Evolutionary conservation across 2,888 invertebrate genomes (phyloP), one percentile per base, ranked within the genome.

Genomic region (Eupithecia centaureata): DNA sequence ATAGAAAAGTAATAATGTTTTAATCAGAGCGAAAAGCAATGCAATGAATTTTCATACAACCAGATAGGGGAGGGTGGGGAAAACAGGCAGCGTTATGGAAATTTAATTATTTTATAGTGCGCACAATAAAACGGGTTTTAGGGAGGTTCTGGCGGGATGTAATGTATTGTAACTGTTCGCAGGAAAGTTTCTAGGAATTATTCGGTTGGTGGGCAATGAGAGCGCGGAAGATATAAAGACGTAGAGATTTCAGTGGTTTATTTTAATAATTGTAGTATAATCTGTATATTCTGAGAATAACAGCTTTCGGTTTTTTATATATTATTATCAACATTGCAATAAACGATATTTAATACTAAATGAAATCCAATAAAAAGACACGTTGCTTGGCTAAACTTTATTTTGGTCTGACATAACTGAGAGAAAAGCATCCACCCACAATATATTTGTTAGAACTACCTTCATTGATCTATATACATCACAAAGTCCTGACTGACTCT

Each of bases 61-160:
- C 60, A 18, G 71, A 65, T 71, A 61, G 70, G 68, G 76, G 73
- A 73, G 76, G 70, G 64, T 68, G 73, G 79, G 76, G 72, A 76
- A 76, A 77, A 76, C 73, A 76, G 70, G 79, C 79, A 77, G 73
- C 80, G 82, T 82, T 87, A 87, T 86, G 86, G 85, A 85, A 87
- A 87, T 86, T 86, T 87, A 87, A 87, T 87, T 87, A 87, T 85
- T 87, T 86, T 85, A 87, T 82, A 81, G 82, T 80, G 79, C 77
- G 77, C 79, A 83, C 82, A 83, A 83, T 85, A 85, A 85, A 84
- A 83, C 80, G 79, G 77, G 76, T 78, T 80, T 76, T 70, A 72
- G 79, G 80, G 80, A 77, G 79, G 75, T 71, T 73, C 72, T 76
- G 75, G 72, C 77, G 72, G 54, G 28, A 76, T 76, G 77, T 81